These are phyloP conservation scores for Pheosia tremula DNA, from an alignment of 2,888 invertebrate genomes.

Conservation along the genomic window DNA sequence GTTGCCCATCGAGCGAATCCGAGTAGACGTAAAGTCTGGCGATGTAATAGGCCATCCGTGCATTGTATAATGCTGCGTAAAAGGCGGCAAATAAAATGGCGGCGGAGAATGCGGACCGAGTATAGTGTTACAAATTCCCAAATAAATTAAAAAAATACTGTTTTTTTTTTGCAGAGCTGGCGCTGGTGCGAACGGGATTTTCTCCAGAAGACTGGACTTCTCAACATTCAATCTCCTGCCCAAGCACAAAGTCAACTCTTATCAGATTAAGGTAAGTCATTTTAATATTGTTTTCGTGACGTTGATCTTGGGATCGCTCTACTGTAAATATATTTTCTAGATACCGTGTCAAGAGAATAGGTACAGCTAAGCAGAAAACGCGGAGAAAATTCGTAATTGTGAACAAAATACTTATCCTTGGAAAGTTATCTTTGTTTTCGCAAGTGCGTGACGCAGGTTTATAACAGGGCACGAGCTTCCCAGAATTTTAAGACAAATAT, in stretches of 20 bases:
- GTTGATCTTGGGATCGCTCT: too few species aligned
- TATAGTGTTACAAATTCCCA: conserved; percentile 2
- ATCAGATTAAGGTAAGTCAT: conserved; percentile 96
- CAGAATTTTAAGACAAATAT: too few species aligned
- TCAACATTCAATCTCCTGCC: conserved; percentile 97
- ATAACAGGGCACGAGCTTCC: too few species aligned
- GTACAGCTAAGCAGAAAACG: too few species aligned
- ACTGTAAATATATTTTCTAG: background rate
- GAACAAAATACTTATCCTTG: too few species aligned
- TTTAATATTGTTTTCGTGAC: background rate
- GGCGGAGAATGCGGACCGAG: background rate
- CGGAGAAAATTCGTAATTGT: too few species aligned
- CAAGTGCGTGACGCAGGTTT: too few species aligned
- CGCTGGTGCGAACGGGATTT: conserved; percentile 96
- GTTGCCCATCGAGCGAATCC: conserved; percentile 27
- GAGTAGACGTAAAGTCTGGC: conserved; percentile 35
- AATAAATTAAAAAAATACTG: conserved; percentile 8
- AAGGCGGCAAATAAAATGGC: conserved; percentile 2
- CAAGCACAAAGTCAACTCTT: conserved; percentile 98
- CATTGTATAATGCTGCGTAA: conserved; percentile 20
- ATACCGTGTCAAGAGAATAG: too few species aligned
- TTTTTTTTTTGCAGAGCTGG: conserved; percentile 88
- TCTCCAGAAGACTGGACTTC: conserved; percentile 96
- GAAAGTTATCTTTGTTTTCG: too few species aligned
- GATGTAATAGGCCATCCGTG: conserved; percentile 20